Conservation (phyloP, 2,888 invertebrate species). For the Andricus curvator region DNA sequence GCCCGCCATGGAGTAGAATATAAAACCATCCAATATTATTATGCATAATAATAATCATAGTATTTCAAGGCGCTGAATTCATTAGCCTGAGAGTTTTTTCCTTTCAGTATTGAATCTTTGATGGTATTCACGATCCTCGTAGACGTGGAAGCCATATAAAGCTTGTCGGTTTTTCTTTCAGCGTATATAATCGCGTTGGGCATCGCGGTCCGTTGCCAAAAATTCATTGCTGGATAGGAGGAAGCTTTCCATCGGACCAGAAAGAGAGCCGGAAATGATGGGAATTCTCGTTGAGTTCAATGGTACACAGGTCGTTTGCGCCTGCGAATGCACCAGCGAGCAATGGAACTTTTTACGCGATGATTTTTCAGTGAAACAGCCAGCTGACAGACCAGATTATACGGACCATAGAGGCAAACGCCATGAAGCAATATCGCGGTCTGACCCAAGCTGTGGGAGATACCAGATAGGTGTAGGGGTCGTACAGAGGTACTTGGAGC, state of each 20-base stretch:
- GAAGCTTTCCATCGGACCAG: conserved; percentile 19
- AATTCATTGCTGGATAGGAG: conserved; percentile 11
- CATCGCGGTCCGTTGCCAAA: conserved; percentile 27
- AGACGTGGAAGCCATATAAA: conserved; percentile 25
- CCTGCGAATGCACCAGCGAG: conserved; percentile 9
- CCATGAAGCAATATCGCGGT: conserved; percentile 67
- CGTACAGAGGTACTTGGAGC: conserved; percentile 63
- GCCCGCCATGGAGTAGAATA: too few relatives aligned
- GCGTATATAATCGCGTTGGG: not conserved
- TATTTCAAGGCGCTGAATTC: not conserved
- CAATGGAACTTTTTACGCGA: conserved; percentile 37
- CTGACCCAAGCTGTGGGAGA: conserved; percentile 71
- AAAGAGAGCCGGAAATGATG: conserved; percentile 11
- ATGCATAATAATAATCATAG: not conserved
- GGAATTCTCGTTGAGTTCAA: conserved; percentile 32
- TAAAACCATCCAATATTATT: too few relatives aligned
- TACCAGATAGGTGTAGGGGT: conserved; percentile 63
- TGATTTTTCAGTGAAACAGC: conserved; percentile 40
- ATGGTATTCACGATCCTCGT: conserved; percentile 10
- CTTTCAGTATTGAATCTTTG: conserved; percentile 34
- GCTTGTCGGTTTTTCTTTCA: conserved; percentile 34
- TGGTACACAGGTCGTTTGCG: conserved; percentile 36
- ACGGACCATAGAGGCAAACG: conserved; percentile 57
- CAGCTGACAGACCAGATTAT: conserved; percentile 54
- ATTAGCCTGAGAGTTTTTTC: conserved; percentile 21